Percentiles rank a stretch among this genome's conserved stretches.
Conservation (phyloP, 2,797 vertebrate species). For the Anniella stebbinsi region DNA sequence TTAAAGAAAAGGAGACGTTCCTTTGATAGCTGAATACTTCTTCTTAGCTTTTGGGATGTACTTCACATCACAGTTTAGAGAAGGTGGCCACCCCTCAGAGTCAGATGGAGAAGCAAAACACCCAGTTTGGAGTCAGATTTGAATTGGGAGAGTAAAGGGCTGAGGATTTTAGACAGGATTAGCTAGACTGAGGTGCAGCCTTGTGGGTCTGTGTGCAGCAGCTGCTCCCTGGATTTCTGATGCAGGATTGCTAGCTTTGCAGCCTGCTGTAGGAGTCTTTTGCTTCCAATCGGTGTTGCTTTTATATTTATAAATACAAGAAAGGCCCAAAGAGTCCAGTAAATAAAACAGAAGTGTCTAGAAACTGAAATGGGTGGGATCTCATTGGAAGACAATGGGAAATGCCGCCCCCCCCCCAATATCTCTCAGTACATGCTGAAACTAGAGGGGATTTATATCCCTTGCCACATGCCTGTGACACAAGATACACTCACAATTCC, state of each 20-base stretch:
- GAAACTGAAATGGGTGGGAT: not conserved
- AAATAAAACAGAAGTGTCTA: not conserved
- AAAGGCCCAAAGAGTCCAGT: no score
- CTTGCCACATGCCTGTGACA: no score
- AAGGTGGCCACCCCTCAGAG: not conserved
- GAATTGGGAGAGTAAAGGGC: no score
- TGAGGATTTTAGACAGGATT: no score
- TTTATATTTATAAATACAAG: not conserved
- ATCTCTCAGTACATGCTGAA: not conserved
- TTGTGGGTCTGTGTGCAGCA: not conserved
- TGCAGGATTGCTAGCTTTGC: not conserved
- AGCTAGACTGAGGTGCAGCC: not conserved
- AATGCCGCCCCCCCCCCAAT: no score
- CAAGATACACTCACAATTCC: no score
- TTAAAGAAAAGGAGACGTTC: not conserved
- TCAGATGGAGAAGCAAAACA: not conserved
- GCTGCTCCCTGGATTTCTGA: not conserved
- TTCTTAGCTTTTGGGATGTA: not conserved
- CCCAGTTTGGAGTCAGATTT: not conserved
- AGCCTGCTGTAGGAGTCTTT: not conserved
- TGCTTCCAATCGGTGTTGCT: not conserved
- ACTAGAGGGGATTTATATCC: not conserved
- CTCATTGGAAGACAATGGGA: not conserved
- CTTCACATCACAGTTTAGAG: not conserved
- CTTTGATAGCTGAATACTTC: not conserved